A percentile compares a stretch with the other conserved stretches of the same genome.
These are phyloP conservation scores for Clarias platycephalus DNA, from an alignment of 2,797 vertebrate species.

Conservation along the genomic window DNA sequence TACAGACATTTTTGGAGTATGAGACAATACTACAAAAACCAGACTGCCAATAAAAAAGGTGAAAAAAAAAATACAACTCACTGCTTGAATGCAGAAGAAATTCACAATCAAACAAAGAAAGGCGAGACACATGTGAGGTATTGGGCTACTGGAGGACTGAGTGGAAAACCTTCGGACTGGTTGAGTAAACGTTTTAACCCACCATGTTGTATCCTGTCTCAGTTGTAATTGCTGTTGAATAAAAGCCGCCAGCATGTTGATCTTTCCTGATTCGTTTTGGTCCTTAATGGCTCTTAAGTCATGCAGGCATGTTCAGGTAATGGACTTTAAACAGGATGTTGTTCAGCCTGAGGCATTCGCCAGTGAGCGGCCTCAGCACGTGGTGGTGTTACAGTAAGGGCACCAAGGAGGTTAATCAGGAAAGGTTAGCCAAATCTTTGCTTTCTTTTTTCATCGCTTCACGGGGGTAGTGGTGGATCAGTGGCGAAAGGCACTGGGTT, in stretches of 20 bases:
- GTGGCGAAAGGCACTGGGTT: neutral
- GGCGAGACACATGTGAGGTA: neutral
- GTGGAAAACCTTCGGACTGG: neutral
- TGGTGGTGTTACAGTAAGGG: neutral
- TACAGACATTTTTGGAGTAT: neutral
- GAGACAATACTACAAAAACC: neutral
- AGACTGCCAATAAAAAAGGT: neutral
- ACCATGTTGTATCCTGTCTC: neutral
- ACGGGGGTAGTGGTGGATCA: neutral
- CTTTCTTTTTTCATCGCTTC: neutral
- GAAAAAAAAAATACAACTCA: neutral
- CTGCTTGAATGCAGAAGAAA: neutral
- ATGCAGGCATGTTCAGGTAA: neutral
- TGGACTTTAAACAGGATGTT: neutral
- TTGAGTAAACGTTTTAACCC: neutral
- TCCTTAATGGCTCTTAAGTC: neutral
- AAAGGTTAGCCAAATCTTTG: neutral
- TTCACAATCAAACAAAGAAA: neutral
- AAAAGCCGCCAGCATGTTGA: neutral
- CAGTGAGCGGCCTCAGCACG: neutral
- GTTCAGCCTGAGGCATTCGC: constrained; percentile 1
- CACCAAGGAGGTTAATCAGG: neutral
- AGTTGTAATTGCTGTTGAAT: neutral
- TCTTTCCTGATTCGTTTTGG: neutral
- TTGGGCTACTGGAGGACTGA: too few relatives aligned